Conservation (phyloP, 2,113 vertebrate genomes). For the Pantherophis guttatus region DNA sequence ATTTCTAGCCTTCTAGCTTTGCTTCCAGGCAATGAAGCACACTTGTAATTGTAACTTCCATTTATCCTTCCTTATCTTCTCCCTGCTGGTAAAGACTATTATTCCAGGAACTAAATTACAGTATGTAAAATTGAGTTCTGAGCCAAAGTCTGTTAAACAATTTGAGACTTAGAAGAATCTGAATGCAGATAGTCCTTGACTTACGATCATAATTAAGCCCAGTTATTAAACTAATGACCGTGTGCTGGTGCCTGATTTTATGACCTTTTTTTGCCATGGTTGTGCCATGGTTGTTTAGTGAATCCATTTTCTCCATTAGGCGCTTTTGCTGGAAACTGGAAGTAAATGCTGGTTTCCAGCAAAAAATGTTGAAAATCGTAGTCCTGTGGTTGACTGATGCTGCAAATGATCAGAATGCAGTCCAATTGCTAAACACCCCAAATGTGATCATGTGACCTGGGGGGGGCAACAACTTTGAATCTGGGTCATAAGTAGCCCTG, state of each 20-base stretch:
- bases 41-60: conserved; percentile 6
- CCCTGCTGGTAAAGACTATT: background rate
- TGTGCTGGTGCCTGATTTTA: background rate
- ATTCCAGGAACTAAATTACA: background rate
- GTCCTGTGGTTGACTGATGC: background rate
- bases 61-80: conserved; percentile 45
- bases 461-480: background rate
- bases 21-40: conserved; percentile 37
- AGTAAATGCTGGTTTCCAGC: background rate
- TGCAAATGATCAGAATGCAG: no score
- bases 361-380: background rate
- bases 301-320: background rate
- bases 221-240: background rate
- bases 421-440: background rate
- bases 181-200: background rate
- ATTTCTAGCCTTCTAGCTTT: conserved; percentile 49
- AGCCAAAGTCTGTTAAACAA: background rate
- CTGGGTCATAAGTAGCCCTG: background rate
- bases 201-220: background rate
- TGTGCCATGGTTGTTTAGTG: background rate
- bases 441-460: no score
- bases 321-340: background rate
- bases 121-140: background rate
- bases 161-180: background rate
- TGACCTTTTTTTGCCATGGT: background rate